A percentile compares a stretch with the other conserved stretches of the same genome.
Conservation (phyloP, 2,797 vertebrate species). For the Oreochromis grahami region DNA sequence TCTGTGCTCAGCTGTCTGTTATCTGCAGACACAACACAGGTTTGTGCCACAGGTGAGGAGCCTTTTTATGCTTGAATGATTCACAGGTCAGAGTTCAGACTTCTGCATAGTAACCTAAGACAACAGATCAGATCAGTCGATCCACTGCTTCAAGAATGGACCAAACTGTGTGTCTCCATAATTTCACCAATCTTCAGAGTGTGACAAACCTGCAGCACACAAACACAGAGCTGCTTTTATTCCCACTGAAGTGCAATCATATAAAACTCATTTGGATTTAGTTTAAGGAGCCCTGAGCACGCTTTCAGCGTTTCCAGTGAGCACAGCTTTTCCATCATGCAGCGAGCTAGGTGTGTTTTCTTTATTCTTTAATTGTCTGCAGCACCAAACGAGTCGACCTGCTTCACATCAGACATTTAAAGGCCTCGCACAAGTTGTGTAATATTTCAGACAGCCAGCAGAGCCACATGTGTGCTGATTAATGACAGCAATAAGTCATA, state of each 20-base stretch:
- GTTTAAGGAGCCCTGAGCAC: not conserved
- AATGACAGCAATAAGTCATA: not conserved
- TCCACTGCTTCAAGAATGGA: not conserved
- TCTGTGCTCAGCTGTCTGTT: not conserved
- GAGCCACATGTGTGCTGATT: not conserved
- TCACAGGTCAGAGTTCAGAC: not conserved
- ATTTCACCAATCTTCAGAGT: not conserved
- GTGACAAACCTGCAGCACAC: not conserved
- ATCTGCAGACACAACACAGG: not conserved
- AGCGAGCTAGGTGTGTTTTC: not conserved
- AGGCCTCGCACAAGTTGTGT: not conserved
- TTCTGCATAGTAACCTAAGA: accelerated
- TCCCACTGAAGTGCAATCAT: not conserved
- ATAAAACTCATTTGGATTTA: not conserved
- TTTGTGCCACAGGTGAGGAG: not conserved
- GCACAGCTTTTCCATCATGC: not conserved
- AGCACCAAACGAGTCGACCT: not conserved
- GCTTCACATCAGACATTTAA: not conserved
- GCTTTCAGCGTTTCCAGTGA: not conserved
- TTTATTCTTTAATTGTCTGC: not conserved
- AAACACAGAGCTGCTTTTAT: not conserved
- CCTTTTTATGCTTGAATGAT: not conserved
- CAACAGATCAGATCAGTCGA: accelerated
- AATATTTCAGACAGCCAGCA: not conserved
- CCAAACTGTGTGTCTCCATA: not conserved